These are phyloP conservation scores for Sinopyrophorus schimmeli DNA, from an alignment of 2,888 invertebrate genomes.

Conservation along the genomic window DNA sequence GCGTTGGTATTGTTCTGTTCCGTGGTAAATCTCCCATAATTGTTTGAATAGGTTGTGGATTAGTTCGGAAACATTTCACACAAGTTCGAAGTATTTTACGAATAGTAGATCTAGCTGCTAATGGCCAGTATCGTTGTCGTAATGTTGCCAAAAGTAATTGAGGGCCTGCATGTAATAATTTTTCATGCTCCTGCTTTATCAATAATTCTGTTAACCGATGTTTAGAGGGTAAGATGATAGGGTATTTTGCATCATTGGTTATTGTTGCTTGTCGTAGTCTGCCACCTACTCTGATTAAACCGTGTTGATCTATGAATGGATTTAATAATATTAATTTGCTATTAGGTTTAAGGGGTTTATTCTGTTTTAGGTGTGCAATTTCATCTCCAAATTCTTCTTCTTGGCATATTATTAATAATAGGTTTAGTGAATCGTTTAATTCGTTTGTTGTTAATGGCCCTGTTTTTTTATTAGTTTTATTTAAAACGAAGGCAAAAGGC, in stretches of 20 bases:
- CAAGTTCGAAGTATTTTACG: slow-evolving; percentile 26
- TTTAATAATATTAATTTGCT: too few relatives aligned
- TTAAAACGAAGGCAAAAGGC: background rate
- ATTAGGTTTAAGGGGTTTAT: too few relatives aligned
- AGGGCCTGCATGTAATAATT: slow-evolving; percentile 21
- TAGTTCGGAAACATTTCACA: slow-evolving; percentile 28
- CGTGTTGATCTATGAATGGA: slow-evolving; percentile 31
- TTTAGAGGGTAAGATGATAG: slow-evolving; percentile 22
- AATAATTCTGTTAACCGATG: slow-evolving; percentile 23
- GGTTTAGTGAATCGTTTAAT: background rate
- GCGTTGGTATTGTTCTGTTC: slow-evolving; percentile 11
- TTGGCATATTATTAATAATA: background rate
- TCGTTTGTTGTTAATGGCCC: background rate
- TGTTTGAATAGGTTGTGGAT: slow-evolving; percentile 18
- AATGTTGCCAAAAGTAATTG: slow-evolving; percentile 17
- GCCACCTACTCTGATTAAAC: slow-evolving; percentile 27
- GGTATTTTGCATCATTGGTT: slow-evolving; percentile 21
- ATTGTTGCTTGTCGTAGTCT: slow-evolving; percentile 17
- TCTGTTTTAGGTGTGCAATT: slow-evolving; percentile 19
- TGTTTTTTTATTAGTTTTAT: background rate
- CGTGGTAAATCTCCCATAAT: slow-evolving; percentile 34
- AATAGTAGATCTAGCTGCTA: slow-evolving; percentile 10
- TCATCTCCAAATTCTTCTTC: slow-evolving; percentile 2
- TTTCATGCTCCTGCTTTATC: slow-evolving; percentile 17
- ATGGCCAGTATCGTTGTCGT: slow-evolving; percentile 24